phyloP scores from a whole-genome alignment of 2,113 vertebrate genomes.

The Pseudorhombus dupliciocellatus region DNA sequence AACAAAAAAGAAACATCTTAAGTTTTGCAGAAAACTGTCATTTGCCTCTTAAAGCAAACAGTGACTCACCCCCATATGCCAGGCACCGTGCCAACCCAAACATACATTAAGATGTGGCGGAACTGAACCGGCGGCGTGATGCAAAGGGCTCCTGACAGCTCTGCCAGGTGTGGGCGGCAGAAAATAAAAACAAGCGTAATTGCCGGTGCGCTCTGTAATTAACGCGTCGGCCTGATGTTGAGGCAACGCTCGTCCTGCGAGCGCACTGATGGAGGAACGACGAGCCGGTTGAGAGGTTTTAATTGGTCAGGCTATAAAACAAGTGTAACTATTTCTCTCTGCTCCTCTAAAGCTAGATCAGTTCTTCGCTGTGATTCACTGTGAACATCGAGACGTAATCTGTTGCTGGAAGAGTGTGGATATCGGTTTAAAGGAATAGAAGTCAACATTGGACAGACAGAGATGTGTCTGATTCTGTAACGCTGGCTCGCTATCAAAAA shows the following conservation, averaged over 20 bases:
- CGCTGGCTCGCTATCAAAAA: neutral
- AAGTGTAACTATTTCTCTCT: neutral
- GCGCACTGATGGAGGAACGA: slow-evolving; percentile 28
- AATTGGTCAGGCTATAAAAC: neutral
- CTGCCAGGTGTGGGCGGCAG: slow-evolving; percentile 58
- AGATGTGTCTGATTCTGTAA: neutral
- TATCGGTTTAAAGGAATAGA: no score
- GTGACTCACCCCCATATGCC: slow-evolving; percentile 39
- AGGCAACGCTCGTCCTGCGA: slow-evolving; percentile 37
- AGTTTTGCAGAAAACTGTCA: slow-evolving; percentile 64
- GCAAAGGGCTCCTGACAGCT: slow-evolving; percentile 49
- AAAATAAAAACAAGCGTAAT: slow-evolving; percentile 54
- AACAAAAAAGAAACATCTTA: slow-evolving; percentile 10
- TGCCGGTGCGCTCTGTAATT: slow-evolving; percentile 66
- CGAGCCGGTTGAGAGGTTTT: slow-evolving; percentile 7
- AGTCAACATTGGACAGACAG: neutral
- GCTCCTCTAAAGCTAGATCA: neutral
- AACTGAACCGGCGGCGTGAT: slow-evolving; percentile 37
- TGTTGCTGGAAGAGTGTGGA: neutral
- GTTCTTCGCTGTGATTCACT: neutral
- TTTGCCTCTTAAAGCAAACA: slow-evolving; percentile 54
- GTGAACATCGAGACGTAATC: neutral
- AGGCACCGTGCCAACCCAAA: slow-evolving; percentile 60
- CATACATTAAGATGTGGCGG: slow-evolving; percentile 40
- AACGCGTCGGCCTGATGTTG: slow-evolving; percentile 52